phyloP scores from a whole-genome alignment of 2,113 vertebrate genomes.

The Paradisaea rubra region DNA sequence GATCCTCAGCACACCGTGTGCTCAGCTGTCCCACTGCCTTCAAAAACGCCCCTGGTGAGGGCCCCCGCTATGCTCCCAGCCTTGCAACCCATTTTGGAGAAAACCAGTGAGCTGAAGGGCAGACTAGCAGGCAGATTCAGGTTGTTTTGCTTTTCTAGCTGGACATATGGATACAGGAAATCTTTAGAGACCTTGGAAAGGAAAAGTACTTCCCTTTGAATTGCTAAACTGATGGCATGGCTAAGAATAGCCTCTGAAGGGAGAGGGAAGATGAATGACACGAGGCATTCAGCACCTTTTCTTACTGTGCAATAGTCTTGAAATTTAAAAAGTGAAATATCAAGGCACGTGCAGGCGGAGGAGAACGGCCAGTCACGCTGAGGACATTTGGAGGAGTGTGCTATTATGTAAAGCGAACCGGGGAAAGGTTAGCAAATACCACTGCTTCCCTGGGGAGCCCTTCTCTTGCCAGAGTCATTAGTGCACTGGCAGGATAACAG shows the following conservation, averaged over 20 bases:
- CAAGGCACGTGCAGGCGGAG: not conserved
- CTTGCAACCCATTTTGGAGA: not conserved
- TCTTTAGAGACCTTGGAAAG: slow-evolving; percentile 48
- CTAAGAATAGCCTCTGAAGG: slow-evolving; percentile 42
- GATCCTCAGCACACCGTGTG: not conserved
- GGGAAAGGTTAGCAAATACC: slow-evolving; percentile 36
- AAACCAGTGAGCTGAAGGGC: not conserved
- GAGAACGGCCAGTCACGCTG: not conserved
- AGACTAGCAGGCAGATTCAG: not conserved
- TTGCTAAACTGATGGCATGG: not conserved
- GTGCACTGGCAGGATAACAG: not conserved
- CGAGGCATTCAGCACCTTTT: not conserved
- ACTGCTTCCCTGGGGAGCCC: slow-evolving; percentile 16
- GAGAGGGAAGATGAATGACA: not conserved
- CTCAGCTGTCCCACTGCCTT: not conserved
- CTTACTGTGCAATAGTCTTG: not conserved
- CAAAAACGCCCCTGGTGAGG: not conserved
- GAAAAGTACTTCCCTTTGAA: slow-evolving; percentile 21
- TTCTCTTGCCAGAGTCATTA: not conserved
- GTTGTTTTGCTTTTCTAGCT: not conserved
- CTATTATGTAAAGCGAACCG: not conserved
- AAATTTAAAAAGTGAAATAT: not conserved
- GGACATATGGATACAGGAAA: slow-evolving; percentile 5
- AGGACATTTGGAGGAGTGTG: slow-evolving; percentile 20
- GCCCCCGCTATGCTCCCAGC: not conserved